Evolutionary conservation across 2,888 invertebrate species (phyloP).

Genomic region (Venusia cambrica): DNA sequence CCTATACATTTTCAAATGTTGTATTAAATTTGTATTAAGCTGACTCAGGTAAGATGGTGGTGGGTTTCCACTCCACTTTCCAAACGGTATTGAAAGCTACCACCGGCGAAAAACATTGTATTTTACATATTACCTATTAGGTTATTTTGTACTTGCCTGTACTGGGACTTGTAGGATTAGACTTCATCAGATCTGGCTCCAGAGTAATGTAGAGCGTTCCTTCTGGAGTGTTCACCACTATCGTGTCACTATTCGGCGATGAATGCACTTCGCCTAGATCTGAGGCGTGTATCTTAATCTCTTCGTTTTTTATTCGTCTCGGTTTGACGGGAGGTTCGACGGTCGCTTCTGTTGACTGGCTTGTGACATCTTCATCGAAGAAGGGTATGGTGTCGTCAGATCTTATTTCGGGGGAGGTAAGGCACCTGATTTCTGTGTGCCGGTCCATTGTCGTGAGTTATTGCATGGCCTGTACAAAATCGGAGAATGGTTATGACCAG

Average conservation of each 20-base stretch:
- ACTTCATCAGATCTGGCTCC: slow-evolving; percentile 55
- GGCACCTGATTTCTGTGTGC: slow-evolving; percentile 57
- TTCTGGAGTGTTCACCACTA: slow-evolving; percentile 72
- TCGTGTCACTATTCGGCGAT: slow-evolving; percentile 66
- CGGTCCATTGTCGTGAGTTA: slow-evolving; percentile 49
- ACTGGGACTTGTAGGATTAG: slow-evolving; percentile 32
- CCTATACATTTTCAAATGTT: too few species aligned
- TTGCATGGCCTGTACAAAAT: slow-evolving; percentile 58
- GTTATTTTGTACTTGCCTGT: slow-evolving; percentile 6
- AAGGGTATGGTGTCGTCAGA: slow-evolving; percentile 48
- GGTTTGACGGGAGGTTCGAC: slow-evolving; percentile 25
- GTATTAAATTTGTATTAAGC: too few species aligned
- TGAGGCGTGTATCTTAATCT: slow-evolving; percentile 46
- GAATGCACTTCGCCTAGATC: slow-evolving; percentile 62
- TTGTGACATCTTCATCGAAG: slow-evolving; percentile 51
- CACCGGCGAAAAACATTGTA: too few species aligned
- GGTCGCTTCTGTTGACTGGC: slow-evolving; percentile 30
- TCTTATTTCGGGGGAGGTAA: slow-evolving; percentile 61
- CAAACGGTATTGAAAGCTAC: too few species aligned
- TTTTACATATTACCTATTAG: too few species aligned
- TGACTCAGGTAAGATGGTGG: too few species aligned
- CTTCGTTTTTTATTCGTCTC: slow-evolving; percentile 19
- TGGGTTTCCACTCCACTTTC: too few species aligned
- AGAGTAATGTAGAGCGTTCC: slow-evolving; percentile 70
- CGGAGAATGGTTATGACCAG: too few species aligned